Evolutionary conservation across 1,140 invertebrate genomes (phyloP), one percentile per base, ranked within the genome.

Genomic region (Vollenhovia emeryi): DNA sequence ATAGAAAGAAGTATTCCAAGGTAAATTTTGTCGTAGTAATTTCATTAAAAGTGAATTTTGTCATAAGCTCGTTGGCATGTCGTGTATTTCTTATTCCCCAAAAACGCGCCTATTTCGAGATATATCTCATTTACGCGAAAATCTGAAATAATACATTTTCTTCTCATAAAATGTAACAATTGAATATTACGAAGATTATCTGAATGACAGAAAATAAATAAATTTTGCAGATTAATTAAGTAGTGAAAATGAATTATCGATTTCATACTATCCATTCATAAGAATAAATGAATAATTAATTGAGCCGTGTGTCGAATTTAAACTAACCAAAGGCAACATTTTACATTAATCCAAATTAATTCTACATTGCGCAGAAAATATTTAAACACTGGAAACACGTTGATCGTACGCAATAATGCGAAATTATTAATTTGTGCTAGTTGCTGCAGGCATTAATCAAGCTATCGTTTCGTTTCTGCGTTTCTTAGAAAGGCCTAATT

Each of bases 201-300:
- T 43, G 57, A 62, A 33, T 62, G 30, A 13, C 24, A 45, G 27
- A 18, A 78, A 75, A 45, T 60, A 76, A 30, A 45, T 4, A 21
- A 30, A 0, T 57, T 75, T 76, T 18, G 21, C 3, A 7, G 3
- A 30, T 45, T 27, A 76, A 76, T 76, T 60, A 69, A 48, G 45
- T 11, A 4, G 21, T 27, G n/a, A 79, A 40, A 52, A 40, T 8
- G 3, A 79, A 52, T 79, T 40, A 52, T 68, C 33, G 13, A 79
- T 52, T 69, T 55, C 7, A 40, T 79, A 24, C 13, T 68, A 68
- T 40, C 18, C 6, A 43, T 52, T 50, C n/a, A 68, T 27, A 52
- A 52, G n/a, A 24, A 69, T 15, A 69, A 27, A 79, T 69, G 62
- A 79, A 69, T 79, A 69, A 79, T 79, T 79, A 69, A 79, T 79